These are phyloP conservation scores for Sebastes trivittatus DNA, from an alignment of 2,797 vertebrate genomes.

Conservation along the genomic window DNA sequence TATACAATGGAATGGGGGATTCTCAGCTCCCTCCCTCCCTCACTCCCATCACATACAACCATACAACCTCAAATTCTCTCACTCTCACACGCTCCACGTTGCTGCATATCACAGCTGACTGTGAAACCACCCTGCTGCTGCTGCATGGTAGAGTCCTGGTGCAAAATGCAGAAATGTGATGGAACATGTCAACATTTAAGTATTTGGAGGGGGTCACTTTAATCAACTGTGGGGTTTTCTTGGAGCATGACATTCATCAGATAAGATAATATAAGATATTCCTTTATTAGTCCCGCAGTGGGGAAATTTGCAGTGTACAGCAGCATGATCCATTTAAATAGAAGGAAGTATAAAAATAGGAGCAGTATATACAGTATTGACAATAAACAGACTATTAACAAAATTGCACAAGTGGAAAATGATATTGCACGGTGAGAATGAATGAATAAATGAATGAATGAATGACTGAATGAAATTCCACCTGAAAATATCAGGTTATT, in stretches of 20 bases:
- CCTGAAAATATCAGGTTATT: no score
- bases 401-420: no score
- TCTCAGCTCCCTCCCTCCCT: conserved; percentile 45
- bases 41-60: neutral
- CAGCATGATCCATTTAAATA: no score
- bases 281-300: no score
- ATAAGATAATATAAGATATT: no score
- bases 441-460: no score
- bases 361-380: no score
- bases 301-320: no score
- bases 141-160: conserved; percentile 31
- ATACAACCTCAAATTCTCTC: conserved; percentile 50
- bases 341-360: no score
- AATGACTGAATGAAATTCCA: no score
- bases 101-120: conserved; percentile 64
- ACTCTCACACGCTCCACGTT: conserved; percentile 43
- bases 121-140: conserved; percentile 48
- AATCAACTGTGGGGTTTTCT: neutral
- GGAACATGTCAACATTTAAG: neutral
- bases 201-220: neutral
- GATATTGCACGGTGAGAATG: no score
- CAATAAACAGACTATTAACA: no score
- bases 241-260: neutral
- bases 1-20: conserved; percentile 48
- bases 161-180: conserved; percentile 36